Percentiles rank a stretch among this genome's conserved stretches.
phyloP scores from a whole-genome alignment of 2,888 invertebrate genomes.

The Carpatolechia fugitivella region DNA sequence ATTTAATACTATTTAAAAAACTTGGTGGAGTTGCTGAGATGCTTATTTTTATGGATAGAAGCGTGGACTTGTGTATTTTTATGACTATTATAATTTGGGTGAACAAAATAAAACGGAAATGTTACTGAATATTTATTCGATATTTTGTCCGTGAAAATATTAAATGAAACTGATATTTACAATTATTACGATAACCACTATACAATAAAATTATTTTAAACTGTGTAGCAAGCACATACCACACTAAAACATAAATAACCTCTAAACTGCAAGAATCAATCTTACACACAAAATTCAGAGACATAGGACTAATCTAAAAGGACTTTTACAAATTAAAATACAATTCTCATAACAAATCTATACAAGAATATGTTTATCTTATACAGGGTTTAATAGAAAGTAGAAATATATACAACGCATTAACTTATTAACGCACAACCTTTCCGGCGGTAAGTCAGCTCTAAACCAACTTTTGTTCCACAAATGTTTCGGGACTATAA shows the following conservation, averaged over 20 bases:
- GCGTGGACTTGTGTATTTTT: too few relatives aligned
- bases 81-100: background rate
- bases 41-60: too few relatives aligned
- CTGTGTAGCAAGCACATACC: background rate
- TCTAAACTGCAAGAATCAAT: background rate
- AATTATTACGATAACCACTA: background rate
- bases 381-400: too few relatives aligned
- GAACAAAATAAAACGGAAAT: background rate
- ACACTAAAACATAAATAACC: background rate
- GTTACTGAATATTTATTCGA: background rate
- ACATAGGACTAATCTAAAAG: background rate
- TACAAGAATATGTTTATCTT: too few relatives aligned
- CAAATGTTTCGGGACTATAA: too few relatives aligned
- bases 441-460: too few relatives aligned
- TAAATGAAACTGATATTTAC: slow-evolving; percentile 3
- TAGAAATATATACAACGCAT: too few relatives aligned
- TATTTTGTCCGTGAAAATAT: slow-evolving; percentile 4
- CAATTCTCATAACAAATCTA: background rate
- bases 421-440: too few relatives aligned
- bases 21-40: too few relatives aligned
- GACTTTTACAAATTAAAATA: background rate
- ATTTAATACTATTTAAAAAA: too few relatives aligned
- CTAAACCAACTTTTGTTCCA: too few relatives aligned
- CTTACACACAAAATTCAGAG: background rate
- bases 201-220: background rate